Base-by-base conservation (phyloP, 2,888 invertebrate genomes). In the Lithophane leautieri region DNA sequence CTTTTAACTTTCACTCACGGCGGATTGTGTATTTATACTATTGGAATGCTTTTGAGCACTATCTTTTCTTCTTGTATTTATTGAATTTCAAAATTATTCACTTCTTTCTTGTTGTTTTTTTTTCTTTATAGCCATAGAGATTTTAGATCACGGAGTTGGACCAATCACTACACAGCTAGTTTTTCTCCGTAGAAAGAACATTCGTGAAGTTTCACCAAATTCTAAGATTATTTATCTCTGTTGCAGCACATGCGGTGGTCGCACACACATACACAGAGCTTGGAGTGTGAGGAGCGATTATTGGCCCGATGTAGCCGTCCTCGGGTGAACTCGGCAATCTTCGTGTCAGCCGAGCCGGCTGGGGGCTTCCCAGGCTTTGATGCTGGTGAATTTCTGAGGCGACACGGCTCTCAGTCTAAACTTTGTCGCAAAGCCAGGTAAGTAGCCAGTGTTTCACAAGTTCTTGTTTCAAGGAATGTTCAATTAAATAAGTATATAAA, bases 291-390 rank as follows among this genome's bases (percentile, higher is more conserved):
- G 91, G 97, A 97, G 93, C 97, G 95, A 71, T 89, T 96, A 65
- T 95, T 97, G 90, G 96, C 97, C 70, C 97, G 97, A 78, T 97
- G 97, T 89, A 93, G 97, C 86, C 97, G 98, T 83, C 98, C 98
- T 82, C 97, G 98, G 74, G 98, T 98, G 92, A 98, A 98, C 94
- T 98, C 98, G 79, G 98, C 98, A 87, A 98, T 98, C 90, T 98
- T 98, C 94, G 98, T 98, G 79, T 98, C 98, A 71, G 97, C 97
- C 83, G 98, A 98, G 89, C 97, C 98, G 0, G 97, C 97, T 50
- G 98, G 98, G 42, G 98, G 98, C 44, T 98, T 98, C 91, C 98
- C 97, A 76, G 98, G 97, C 61, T 98, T 98, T 91, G 98, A 98
- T 90, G 98, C 98, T 81, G 97, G 98, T 89, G 98, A 98, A 94